Base-by-base conservation (phyloP, 2,113 vertebrate species). In the Amphilophus citrinellus region DNA sequence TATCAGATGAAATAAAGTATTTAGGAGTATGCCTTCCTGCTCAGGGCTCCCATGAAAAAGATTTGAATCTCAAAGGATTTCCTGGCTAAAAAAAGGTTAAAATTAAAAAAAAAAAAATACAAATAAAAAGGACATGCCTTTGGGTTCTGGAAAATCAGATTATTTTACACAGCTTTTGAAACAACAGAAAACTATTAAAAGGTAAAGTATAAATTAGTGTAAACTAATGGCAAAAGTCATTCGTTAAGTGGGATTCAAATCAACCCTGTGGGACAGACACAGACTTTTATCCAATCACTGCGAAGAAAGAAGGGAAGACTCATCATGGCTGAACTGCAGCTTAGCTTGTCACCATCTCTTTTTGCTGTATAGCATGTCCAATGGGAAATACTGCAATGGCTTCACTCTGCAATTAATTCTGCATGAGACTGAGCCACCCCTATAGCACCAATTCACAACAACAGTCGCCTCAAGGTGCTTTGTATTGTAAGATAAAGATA, bases 221-320 rank as follows among this genome's bases (percentile, higher is more conserved):
- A 7, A 30, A 71, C 8, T 68, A 22, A 68, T 9, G 47, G 24
- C 0, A 27, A 22, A 10, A 44, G 22, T 15, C 2, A 27, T 18
- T 27, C 0, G 0, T 44, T 44, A 2, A 24, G n/a, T 0, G 63
- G n/a, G 39, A 66, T 39, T 66, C 13, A 39, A 42, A 18, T 65
- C n/a, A 65, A 65, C 20, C 8, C 37, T 15, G 14, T 20, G 22
- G 35, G 62, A 42, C 13, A 44, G 37, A 39, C 0, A 15, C 62
- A 17, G n/a, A 44, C 13, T 66, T 66, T 66, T 24, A 66, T 66
- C n/a, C 39, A 66, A 66, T 44, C 1, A 24, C 8, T 10, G 63
- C 5, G 14, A 66, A 66, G 37, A 66, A 66, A 66, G 42, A 3
- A 66, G n/a, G 7, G 63, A 66, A 66, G 63, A 13, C 2, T 44